Evolutionary conservation across 2,113 vertebrate species (phyloP).

Genomic region (Amphilophus citrinellus): DNA sequence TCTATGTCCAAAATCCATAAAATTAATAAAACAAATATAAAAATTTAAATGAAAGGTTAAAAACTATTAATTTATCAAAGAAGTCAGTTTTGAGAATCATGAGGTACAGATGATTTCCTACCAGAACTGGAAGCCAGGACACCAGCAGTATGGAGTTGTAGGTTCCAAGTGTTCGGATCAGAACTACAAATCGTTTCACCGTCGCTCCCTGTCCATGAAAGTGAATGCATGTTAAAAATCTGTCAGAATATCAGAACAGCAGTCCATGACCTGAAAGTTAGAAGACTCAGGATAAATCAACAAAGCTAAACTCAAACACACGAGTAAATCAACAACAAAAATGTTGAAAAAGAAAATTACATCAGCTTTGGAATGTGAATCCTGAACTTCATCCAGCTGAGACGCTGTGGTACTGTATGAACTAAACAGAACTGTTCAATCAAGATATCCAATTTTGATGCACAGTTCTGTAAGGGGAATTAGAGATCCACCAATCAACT

Average conservation of each 20-base stretch:
- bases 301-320: not conserved
- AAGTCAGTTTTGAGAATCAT: not conserved
- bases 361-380: not conserved
- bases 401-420: not conserved
- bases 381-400: too few relatives aligned
- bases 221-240: not conserved
- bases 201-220: constrained; percentile 84
- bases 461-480: fast-evolving
- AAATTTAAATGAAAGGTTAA: not conserved
- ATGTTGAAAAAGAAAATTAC: not conserved
- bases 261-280: not conserved
- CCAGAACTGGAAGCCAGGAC: constrained; percentile 96
- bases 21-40: not conserved
- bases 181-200: constrained; percentile 96
- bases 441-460: not conserved
- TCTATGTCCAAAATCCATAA: too few relatives aligned
- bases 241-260: not conserved
- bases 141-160: constrained; percentile 97
- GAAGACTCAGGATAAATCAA: not conserved
- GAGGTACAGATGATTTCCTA: constrained; percentile 37
- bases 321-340: too few relatives aligned
- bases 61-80: not conserved
- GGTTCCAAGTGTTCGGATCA: constrained; percentile 97
- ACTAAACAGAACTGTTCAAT: not conserved
- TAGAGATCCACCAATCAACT: not conserved